Base-by-base conservation (phyloP, 2,888 invertebrate species). In the Esperia sulphurella region DNA sequence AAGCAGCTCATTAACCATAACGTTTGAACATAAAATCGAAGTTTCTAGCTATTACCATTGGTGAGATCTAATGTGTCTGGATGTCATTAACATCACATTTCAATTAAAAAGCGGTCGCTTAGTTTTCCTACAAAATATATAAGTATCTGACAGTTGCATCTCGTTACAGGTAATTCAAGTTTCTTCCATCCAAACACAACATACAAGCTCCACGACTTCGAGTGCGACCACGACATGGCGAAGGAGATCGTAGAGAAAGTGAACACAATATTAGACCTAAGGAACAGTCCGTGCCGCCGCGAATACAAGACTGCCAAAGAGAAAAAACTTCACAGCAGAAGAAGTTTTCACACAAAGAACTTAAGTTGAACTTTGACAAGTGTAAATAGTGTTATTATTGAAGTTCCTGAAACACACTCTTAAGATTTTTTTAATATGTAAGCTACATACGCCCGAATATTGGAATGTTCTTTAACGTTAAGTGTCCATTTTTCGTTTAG, bases 171-270 rank as follows among this genome's bases (percentile, higher is more conserved):
- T 46, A 75, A 68, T 45, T 51, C 72, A n/a, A 75, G 68, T 53
- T 70, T 83, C 54, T 83, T 82, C 55, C 73, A 79, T 55, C 72
- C 75, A 47, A 83, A 75, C 53, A 80, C 90, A 6, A 93, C 93
- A 45, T 97, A 95, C 79, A 97, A 97, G 74, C 93, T 94, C 70
- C 96, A 96, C 65, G 96, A 96, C 71, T 97, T 98, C 71, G 97
- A 97, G 82, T 92, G 95, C 3, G 96, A 96, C 55, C 91, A 92
- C 42, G 90, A 90, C 3, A 92, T 91, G 1, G 96, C 96, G 0
- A 92, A 93, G 57, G 96, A 96, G 78, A 97, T 98, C 43, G 95
- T 96, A 0, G 93, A 94, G 56, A 97, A 97, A 87, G 92, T 98
- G 9, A 96, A 95, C 79, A 93, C 95, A 51, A 97, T 97, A 54